Conservation (phyloP, 2,888 invertebrate genomes). For the Sisyra terminalis region DNA sequence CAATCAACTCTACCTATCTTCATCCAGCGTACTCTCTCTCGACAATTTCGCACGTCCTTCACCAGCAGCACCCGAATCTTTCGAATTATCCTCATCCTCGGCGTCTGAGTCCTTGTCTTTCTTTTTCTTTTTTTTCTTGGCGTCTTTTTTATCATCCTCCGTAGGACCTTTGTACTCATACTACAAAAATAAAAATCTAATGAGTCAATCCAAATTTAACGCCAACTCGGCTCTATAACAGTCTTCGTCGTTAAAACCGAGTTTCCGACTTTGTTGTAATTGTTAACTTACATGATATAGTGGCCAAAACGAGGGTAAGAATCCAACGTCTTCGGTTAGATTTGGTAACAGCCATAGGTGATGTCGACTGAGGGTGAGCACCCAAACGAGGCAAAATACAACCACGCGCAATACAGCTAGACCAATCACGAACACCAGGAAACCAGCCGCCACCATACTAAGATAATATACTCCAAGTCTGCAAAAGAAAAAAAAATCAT, state of each 20-base stretch:
- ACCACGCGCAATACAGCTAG: conserved; percentile 79
- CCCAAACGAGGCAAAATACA: conserved; percentile 84
- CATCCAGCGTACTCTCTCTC: conserved; percentile 18
- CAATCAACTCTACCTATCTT: conserved; percentile 15
- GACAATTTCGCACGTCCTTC: conserved; percentile 24
- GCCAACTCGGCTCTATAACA: background rate
- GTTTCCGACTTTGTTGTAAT: background rate
- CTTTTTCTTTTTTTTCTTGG: conserved; percentile 54
- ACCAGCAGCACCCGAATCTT: conserved; percentile 24
- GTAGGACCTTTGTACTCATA: conserved; percentile 63
- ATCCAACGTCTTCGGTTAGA: conserved; percentile 95
- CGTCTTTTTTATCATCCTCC: conserved; percentile 32
- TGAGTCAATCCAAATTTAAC: too few species aligned
- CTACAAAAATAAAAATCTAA: conserved; percentile 29
- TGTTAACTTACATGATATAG: conserved; percentile 56
- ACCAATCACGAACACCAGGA: conserved; percentile 84
- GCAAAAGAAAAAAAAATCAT: conserved; percentile 17
- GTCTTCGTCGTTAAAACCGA: background rate
- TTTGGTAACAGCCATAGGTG: conserved; percentile 99
- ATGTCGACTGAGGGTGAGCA: conserved; percentile 70
- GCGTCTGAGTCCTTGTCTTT: conserved; percentile 70
- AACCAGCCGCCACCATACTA: conserved; percentile 86
- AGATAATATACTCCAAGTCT: conserved; percentile 92
- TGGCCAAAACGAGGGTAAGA: conserved; percentile 97
- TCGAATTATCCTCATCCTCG: conserved; percentile 38